phyloP scores from a whole-genome alignment of 30 jellyfish, hydroid and myxozoan species.

The Aurelia aurita complex sp. Pacific region DNA sequence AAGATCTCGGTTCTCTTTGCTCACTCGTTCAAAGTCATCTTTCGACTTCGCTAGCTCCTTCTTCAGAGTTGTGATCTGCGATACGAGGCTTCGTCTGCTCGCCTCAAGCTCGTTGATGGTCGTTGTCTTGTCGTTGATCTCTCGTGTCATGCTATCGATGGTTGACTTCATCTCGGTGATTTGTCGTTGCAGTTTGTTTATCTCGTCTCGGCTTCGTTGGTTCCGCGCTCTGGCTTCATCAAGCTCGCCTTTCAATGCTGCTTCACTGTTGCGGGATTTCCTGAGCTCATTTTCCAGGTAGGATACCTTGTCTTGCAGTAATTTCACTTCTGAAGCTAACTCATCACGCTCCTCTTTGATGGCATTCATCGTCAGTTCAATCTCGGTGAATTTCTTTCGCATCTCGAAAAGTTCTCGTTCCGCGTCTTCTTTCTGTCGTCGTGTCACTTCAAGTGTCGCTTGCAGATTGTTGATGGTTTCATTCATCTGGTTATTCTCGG shows the following conservation, averaged over 20 bases:
- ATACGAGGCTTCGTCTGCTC: constrained; percentile 58
- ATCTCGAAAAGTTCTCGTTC: constrained; percentile 84
- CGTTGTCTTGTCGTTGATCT: constrained; percentile 68
- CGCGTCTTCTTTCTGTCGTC: constrained; percentile 87
- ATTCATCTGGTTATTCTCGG: constrained; percentile 78
- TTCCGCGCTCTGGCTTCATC: constrained; percentile 94
- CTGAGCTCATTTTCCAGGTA: constrained; percentile 74
- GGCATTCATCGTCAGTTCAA: constrained; percentile 73
- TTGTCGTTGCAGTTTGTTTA: constrained; percentile 65
- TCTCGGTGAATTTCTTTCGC: constrained; percentile 84
- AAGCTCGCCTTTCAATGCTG: constrained; percentile 84
- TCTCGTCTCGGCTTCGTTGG: constrained; percentile 80
- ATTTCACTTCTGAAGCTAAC: constrained; percentile 58
- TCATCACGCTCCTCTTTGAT: constrained; percentile 91
- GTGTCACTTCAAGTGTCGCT: constrained; percentile 83
- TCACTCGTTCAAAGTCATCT: constrained; percentile 59
- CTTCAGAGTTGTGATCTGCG: constrained; percentile 70
- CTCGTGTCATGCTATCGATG: constrained; percentile 77
- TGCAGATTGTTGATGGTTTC: constrained; percentile 75
- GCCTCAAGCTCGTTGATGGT: constrained; percentile 68
- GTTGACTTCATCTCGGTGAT: constrained; percentile 65
- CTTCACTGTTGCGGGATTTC: constrained; percentile 80
- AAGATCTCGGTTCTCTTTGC: constrained; percentile 51
- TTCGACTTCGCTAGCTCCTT: constrained; percentile 67
- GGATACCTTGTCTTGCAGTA: constrained; percentile 60